Evolutionary conservation across 2,888 invertebrate species (phyloP), one percentile per base, ranked within the genome.

Genomic region (Spodoptera exigua): DNA sequence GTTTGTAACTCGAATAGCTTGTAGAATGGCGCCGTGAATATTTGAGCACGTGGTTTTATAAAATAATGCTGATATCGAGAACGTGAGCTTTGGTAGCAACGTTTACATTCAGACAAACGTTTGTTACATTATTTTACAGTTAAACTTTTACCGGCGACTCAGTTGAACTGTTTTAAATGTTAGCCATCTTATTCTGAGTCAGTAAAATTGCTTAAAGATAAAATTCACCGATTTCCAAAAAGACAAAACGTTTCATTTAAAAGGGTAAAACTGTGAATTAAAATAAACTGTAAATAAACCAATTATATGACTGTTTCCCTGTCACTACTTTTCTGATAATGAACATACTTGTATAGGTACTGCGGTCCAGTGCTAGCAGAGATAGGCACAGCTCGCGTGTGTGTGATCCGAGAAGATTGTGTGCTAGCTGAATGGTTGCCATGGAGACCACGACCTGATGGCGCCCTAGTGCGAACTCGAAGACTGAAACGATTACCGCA

Each of bases 351-450:
- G 0, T 5, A n/a, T 61, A 93, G 93, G 86, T 90, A 84, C 60
- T 93, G 93, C 57, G 89, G 89, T 1, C 54, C 84, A 1, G 77
- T 82, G 0, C 65, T 91, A 1, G 78, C 85, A 0, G 82, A 84
- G 57, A 81, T 93, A n/a, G 90, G 90, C 4, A 88, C 88, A 0
- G 81, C 85, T 0, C 87, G 94, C 9, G 93, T 95, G 13, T 95
- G 95, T 74, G 91, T 95, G 18, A 89, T 95, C 49, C 87, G 89
- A 0, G 94, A 95, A 64, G 94, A 95, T 76, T 95, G 95, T 74
- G 83, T 86, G 2, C 84, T 95, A 40, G 95, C 93, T 1, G 95
- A 95, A 53, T 95, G 95, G 95, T 87, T 95, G 48, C 93, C 95
- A 54, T 96, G 95, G 95, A 82, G 90, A 62, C 93, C 95, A 1